Evolutionary conservation across 2,888 invertebrate species (phyloP), one percentile per base, ranked within the genome.

Genomic region (Neocrepidodera transversa): DNA sequence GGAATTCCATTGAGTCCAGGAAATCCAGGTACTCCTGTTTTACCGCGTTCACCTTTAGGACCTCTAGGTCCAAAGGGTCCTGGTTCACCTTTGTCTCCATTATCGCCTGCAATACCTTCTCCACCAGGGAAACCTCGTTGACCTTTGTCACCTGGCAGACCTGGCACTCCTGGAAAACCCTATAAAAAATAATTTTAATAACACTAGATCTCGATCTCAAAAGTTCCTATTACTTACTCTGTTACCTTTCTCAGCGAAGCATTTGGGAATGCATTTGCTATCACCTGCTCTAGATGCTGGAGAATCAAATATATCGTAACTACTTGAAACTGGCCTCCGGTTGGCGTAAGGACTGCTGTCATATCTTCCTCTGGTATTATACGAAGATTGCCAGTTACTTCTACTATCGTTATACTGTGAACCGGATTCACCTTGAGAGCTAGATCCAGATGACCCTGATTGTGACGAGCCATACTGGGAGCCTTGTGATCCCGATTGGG

Each of bases 71-170:
- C 95, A 68, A 87, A 84, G 26, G 89, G 88, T 13, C 95, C 95
- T 36, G 89, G 84, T 71, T 92, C 92, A 60, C 95, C 96, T 79
- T 94, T 95, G 67, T 89, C 88, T 42, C 95, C 95, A 80, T 94
- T 95, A 1, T 92, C 86, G 10, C 95, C 95, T 65, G 89, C 84
- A n/a, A 90, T 85, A 36, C 95, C 95, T 82, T 93, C 93, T 16
- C 86, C 83, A 17, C 95, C 95, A 18, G 90, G 87, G 76, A 90
- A 93, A 38, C 95, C 95, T 35, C 85, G 85, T 64, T 87, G 84
- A 61, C 95, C 94, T 77, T 85, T 87, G 0, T 86, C 85, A 6
- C 95, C 95, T 49, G 85, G 81, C 2, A 84, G 80, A 35, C 95
- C 95, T 28, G 87, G 81, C 16, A 82, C 68, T 13, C 95, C 93